These are phyloP conservation scores for Nyleta sp. DNA, from an alignment of 2,888 invertebrate species.

Conservation along the genomic window DNA sequence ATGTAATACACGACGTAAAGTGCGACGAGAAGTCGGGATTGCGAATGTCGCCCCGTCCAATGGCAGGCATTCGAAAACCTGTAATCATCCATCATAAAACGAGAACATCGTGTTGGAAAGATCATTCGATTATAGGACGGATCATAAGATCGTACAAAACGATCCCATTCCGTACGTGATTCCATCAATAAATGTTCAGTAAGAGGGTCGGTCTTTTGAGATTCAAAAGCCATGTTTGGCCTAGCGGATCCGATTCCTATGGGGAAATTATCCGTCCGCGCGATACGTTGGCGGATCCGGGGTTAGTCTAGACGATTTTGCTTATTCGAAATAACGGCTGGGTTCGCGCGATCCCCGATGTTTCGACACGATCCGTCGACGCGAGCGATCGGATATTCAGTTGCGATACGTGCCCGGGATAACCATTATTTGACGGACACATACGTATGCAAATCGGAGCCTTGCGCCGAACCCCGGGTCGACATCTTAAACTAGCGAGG, in stretches of 20 bases:
- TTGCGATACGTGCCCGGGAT: conserved; percentile 75
- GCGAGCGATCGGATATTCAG: conserved; percentile 69
- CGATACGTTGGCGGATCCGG: conserved; percentile 72
- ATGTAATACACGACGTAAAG: conserved; percentile 18
- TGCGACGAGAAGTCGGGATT: background rate
- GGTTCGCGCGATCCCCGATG: conserved; percentile 55
- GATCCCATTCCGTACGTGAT: conserved; percentile 72
- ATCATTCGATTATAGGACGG: conserved; percentile 64
- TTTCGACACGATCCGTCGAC: conserved; percentile 69
- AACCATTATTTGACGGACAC: conserved; percentile 75
- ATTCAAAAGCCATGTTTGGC: conserved; percentile 73
- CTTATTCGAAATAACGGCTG: conserved; percentile 76
- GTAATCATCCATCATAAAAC: conserved; percentile 59
- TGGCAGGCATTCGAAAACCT: conserved; percentile 7
- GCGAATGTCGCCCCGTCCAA: conserved; percentile 10
- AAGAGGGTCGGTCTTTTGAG: conserved; percentile 68
- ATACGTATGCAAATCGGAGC: conserved; percentile 75
- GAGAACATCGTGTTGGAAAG: conserved; percentile 50
- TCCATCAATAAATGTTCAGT: conserved; percentile 71
- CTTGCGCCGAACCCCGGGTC: conserved; percentile 25
- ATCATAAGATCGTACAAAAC: conserved; percentile 64
- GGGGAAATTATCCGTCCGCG: conserved; percentile 77
- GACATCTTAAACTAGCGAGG: conserved; percentile 36
- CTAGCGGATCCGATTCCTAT: conserved; percentile 70
- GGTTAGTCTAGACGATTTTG: conserved; percentile 71